Base-by-base conservation (phyloP, 2,113 vertebrate species). In the Cepphus grylle region DNA sequence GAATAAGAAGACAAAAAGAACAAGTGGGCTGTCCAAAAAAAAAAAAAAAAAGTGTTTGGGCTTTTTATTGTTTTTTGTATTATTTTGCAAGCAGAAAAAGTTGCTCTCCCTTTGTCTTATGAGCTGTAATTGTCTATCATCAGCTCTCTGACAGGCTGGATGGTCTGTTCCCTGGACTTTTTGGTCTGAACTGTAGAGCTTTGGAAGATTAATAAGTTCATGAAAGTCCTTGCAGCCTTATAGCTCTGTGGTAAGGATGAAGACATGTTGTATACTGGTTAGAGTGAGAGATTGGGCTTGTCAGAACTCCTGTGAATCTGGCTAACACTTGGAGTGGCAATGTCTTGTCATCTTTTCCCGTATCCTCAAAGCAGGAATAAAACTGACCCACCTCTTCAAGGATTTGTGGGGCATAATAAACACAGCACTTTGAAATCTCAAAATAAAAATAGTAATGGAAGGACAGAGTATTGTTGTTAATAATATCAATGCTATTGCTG, bases 121-220 rank as follows among this genome's bases (percentile, higher is more conserved):
- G 40, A 89, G 20, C 63, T 78, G 49, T 70, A 95, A 93, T 93
- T 88, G 55, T 83, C 80, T 78, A 34, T 90, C 61, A 52, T 79
- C 65, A 89, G 43, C 66, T 86, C 26, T 90, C 47, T 87, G 83
- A 80, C 49, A 87, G 66, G n/a, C 79, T 85, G n/a, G 17, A 62
- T 91, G 27, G 25, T 76, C 30, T 85, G 21, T 81, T 96, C 45
- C 15, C 67, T 78, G 55, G 30, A 45, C 26, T 71, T 79, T 49
- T 86, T 84, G 38, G n/a, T 58, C 53, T 86, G 59, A 77, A 80
- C 53, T 73, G 18, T 66, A 94, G 65, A 47, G 38, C 74, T 88
- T 45, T 84, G 59, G 70, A 83, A 96, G 38, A 95, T 84, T 61
- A 86, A 86, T 81, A 94, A 85, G 45, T 91, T 90, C 55, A 83